Evolutionary conservation across 2,113 vertebrate genomes (phyloP), one percentile per base, ranked within the genome.

Genomic region (Ammospiza nelsoni): DNA sequence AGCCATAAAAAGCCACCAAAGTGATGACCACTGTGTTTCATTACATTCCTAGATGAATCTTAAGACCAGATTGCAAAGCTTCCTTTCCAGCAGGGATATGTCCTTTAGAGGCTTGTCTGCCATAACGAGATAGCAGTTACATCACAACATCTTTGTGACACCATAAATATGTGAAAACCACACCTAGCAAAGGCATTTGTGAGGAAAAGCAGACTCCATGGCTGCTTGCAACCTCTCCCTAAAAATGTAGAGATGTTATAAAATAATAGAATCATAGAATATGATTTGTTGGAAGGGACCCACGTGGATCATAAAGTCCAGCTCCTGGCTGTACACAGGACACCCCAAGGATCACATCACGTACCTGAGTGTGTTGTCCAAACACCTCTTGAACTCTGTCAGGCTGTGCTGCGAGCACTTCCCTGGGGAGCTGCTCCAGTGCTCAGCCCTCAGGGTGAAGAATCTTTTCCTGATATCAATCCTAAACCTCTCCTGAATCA

Each of bases 301-400:
- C 23, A 15, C 11, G 28, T 65, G 28, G 35, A 18, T 35, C 7
- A 35, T 6, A 6, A 6, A 55, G 17, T 21, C 24, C 57, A 63
- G 43, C 24, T 48, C 35, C 48, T 46, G 49, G 13, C 20, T 1
- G 1, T 21, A 10, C 13, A 13, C 0, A 1, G 66, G 29, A 14
- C 24, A 48, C 3, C 16, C 29, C 24, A 71, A 63, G 29, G 9
- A 12, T n/a, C 28, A 54, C 12, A n/a, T 5, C 8, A 9, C 3
- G 5, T 39, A 3, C 15, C 24, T 2, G 1, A 20, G 15, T 4
- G n/a, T 3, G 7, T 25, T 71, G 19, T 79, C 4, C 3, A n/a
- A 79, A 4, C 3, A 1, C 7, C n/a, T 55, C 23, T 16, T 24
- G 13, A 62, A 0, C 16, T 71, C 20, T 17, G 23, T 16, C 28